Evolutionary conservation across 1,140 invertebrate genomes (phyloP).

Genomic region (Trichoplusia ni): DNA sequence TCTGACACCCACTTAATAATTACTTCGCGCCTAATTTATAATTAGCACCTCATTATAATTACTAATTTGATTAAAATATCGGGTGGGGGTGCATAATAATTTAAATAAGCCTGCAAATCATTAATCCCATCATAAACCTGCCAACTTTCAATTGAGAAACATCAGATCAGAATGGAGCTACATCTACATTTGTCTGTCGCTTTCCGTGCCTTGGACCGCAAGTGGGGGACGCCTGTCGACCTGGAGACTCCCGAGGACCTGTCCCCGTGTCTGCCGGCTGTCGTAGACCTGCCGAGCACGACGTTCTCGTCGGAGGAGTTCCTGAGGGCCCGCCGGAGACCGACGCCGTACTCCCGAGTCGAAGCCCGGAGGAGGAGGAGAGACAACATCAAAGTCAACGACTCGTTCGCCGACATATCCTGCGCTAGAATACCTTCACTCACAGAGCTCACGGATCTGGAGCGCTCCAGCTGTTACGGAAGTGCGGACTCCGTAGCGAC

Average conservation of each 20-base stretch:
- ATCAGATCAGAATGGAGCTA: conserved; percentile 49
- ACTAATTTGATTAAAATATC: neutral
- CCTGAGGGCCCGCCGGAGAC: neutral
- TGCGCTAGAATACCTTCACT: conserved; percentile 35
- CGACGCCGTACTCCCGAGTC: neutral
- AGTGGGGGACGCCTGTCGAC: conserved; percentile 58
- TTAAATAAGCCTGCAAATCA: neutral
- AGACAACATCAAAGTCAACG: neutral
- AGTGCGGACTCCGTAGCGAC: neutral
- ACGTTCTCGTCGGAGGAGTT: neutral
- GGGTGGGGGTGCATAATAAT: conserved; percentile 9
- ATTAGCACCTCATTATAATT: neutral
- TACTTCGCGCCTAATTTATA: neutral
- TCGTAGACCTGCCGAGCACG: neutral
- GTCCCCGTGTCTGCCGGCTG: neutral
- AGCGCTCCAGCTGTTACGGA: neutral
- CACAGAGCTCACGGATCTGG: conserved; percentile 18
- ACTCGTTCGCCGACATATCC: conserved; percentile 43
- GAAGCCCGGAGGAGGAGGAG: neutral
- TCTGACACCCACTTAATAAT: neutral
- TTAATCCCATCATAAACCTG: neutral
- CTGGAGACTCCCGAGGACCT: conserved; percentile 39
- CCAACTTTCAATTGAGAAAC: neutral
- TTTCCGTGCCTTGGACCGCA: conserved; percentile 55
- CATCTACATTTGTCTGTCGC: conserved; percentile 57